Base-by-base conservation (phyloP, 2,113 vertebrate genomes). In the Glareola pratincola region DNA sequence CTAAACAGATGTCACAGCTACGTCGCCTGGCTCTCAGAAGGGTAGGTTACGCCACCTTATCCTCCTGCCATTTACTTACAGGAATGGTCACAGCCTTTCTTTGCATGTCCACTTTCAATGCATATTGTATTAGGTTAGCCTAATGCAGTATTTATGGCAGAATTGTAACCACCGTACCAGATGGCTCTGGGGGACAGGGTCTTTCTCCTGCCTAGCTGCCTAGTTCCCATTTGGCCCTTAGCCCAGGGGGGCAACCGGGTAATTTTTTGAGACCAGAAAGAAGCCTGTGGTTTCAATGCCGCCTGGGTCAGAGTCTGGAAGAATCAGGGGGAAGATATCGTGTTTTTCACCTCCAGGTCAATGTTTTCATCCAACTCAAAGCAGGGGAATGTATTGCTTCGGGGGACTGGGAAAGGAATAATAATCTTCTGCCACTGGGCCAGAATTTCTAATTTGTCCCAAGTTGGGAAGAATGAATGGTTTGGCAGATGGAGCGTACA, bases 401-500 rank as follows among this genome's bases (percentile, higher is more conserved):
- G 74, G 72, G 81, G 62, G 32, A 94, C 26, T 36, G 74, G 81
- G 74, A 93, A 96, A 96, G 81, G 62, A 96, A 91, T 88, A 91
- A 94, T 47, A 73, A 88, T 88, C 86, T 91, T 90, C 74, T 10
- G 21, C 68, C 84, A 67, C 84, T 94, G 87, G 92, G 93, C 81
- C 81, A 90, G 75, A 95, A 77, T 73, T 94, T 91, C 75, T 92
- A 85, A 96, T 95, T 92, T 93, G 77, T 97, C 87, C 94, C 8
- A 5, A 88, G 91, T 16, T 90, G 87, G 74, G 94, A 90, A 85
- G 62, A 91, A 73, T 47, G 75, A 92, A 83, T 77, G 41, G 14
- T 41, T 96, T 96, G 89, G 93, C 96, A 97, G 96, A 96, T 92
- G 94, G 91, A 96, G 50, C 64, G 63, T 21, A 90, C 71, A 74